phyloP scores from a whole-genome alignment of 2,888 invertebrate species.

The Plebejus argus region DNA sequence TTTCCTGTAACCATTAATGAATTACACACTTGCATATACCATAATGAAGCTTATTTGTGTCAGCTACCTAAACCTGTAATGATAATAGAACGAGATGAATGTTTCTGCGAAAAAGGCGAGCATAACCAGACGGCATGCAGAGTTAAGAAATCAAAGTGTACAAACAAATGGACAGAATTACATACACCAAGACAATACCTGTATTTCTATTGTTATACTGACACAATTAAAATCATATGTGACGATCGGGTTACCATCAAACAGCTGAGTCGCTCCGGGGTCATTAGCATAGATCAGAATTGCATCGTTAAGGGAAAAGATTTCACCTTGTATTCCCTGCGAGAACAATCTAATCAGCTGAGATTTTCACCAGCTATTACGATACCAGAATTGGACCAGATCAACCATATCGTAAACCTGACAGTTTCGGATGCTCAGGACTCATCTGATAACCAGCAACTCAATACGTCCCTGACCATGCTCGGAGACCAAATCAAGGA shows the following conservation, averaged over 20 bases:
- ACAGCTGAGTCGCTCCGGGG: no score
- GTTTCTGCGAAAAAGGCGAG: conserved; percentile 25
- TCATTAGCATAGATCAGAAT: no score
- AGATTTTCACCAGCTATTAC: conserved; percentile 24
- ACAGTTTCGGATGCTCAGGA: conserved; percentile 16
- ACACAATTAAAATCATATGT: conserved; percentile 34
- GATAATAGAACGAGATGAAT: conserved; percentile 17
- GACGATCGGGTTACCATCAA: conserved; percentile 30
- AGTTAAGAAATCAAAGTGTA: not conserved
- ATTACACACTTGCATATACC: conserved; percentile 10
- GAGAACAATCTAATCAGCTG: conserved; percentile 31
- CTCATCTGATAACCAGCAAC: conserved; percentile 17
- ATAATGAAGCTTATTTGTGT: conserved; percentile 30
- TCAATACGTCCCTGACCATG: conserved; percentile 20
- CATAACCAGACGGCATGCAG: conserved; percentile 15
- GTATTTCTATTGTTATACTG: conserved; percentile 32
- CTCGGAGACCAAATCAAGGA: conserved; percentile 17
- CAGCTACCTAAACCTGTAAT: conserved; percentile 33
- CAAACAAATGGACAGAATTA: conserved; percentile 20
- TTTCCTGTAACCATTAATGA: conserved; percentile 17
- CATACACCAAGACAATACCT: conserved; percentile 29
- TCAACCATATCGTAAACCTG: conserved; percentile 31
- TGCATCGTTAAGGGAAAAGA: no score
- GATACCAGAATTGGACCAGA: conserved; percentile 32
- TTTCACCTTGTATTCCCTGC: conserved; percentile 33